Evolutionary conservation across 2,797 vertebrate genomes (phyloP), one percentile per base, ranked within the genome.

Genomic region (Allochrocebus solatus): DNA sequence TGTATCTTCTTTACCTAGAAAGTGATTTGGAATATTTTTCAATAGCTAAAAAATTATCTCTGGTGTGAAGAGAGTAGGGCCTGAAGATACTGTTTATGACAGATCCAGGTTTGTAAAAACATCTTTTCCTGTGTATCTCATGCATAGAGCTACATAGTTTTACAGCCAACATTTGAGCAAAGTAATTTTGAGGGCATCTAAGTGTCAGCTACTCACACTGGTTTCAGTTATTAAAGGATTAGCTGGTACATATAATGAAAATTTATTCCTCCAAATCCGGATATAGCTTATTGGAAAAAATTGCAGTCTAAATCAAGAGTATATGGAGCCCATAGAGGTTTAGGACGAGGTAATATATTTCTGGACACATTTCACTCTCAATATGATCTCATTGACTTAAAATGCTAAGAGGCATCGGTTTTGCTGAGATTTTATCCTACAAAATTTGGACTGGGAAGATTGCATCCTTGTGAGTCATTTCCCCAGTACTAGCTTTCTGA

Each of bases 211-310:
- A 82, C 64, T 57, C 43, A 79, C 89, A 86, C 50, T 46, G 36
- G 55, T 83, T 88, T 96, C 93, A 55, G 53, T 85, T 95, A 74
- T 82, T 90, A 94, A 93, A 95, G 36, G 72, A 93, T 96, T 96
- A 94, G 5, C 74, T 89, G 28, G 43, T 85, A 46, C 70, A 59
- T 46, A 55, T 57, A 89, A 91, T 95, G n/a, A 96, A 91, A 91
- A 89, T 74, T 67, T 83, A 91, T 91, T 89, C 48, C 30, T 89
- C 41, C 28, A 91, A 93, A 95, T 80, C 48, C 46, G 24, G 70
- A 89, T 70, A 89, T 5, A 22, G 39, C 28, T 94, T 96, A 89
- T 91, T 21, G 26, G 43, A 50, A 30, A 16, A 59, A 59, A 78
- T 3, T 2, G 22, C 53, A 48, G 41, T 67, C 50, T 93, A 22